Percentiles rank a stretch among this genome's conserved stretches.
Evolutionary conservation across 2,797 vertebrate species (phyloP).

Genomic region (Xenentodon cancila): DNA sequence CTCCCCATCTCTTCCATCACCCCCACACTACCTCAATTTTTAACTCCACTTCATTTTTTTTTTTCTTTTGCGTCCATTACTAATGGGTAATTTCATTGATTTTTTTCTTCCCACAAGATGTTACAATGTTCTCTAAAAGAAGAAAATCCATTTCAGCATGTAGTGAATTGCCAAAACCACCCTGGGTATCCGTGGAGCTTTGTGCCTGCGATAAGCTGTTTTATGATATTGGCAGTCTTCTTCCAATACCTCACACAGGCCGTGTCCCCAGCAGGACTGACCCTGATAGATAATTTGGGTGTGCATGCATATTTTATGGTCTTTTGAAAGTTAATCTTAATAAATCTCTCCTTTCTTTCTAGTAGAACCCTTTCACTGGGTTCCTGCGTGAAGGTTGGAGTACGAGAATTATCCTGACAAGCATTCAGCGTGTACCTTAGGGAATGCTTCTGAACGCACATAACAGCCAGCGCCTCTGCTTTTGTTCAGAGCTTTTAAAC

Average conservation of each 20-base stretch:
- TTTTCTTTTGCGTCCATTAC: slow-evolving; percentile 7
- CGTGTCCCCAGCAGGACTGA: slow-evolving; percentile 57
- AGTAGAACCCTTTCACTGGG: slow-evolving; percentile 69
- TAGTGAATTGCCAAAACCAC: slow-evolving; percentile 6
- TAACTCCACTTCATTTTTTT: slow-evolving; percentile 5
- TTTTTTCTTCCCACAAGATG: slow-evolving; percentile 1
- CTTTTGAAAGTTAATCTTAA: slow-evolving; percentile 83
- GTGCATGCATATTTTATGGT: slow-evolving; percentile 82
- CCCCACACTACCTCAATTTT: slow-evolving; percentile 4
- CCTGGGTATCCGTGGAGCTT: slow-evolving; percentile 17
- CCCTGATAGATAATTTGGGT: slow-evolving; percentile 81
- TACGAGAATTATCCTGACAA: slow-evolving; percentile 61
- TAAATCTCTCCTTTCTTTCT: slow-evolving; percentile 77
- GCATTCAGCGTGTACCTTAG: slow-evolving; percentile 53
- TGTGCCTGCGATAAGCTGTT: slow-evolving; percentile 29
- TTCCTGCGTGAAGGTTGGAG: slow-evolving; percentile 54
- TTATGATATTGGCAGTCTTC: slow-evolving; percentile 52
- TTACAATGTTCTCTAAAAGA: slow-evolving; percentile 14
- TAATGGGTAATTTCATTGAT: slow-evolving; percentile 11
- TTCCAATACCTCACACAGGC: slow-evolving; percentile 47
- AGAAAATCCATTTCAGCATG: slow-evolving; percentile 10
- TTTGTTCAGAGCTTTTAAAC: slow-evolving; percentile 65
- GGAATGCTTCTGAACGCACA: slow-evolving; percentile 27
- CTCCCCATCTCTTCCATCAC: slow-evolving; percentile 5
- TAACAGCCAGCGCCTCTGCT: slow-evolving; percentile 47